A percentile compares a stretch with the other conserved stretches of the same genome.
Evolutionary conservation across 2,888 invertebrate genomes (phyloP).

Genomic region (Oscheius onirici): DNA sequence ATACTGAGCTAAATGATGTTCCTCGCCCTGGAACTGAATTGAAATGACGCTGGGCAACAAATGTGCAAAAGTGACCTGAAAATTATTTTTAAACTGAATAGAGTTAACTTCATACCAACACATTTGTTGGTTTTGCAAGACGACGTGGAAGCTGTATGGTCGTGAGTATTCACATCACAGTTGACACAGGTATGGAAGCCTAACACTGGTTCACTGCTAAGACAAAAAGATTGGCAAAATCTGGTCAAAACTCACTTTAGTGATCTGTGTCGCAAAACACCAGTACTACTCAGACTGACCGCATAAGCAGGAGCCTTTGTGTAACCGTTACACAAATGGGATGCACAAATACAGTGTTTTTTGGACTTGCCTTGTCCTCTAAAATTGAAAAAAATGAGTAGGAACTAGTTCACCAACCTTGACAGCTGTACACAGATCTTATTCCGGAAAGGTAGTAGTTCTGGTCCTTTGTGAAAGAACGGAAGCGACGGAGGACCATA

Average conservation of each 20-base stretch:
- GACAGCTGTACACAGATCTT: constrained; percentile 67
- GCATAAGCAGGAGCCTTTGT: neutral
- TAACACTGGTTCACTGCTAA: constrained; percentile 18
- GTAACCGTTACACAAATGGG: constrained; percentile 49
- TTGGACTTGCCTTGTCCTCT: constrained; percentile 57
- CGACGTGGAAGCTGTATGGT: constrained; percentile 58
- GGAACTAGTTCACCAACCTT: constrained; percentile 40
- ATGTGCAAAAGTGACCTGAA: constrained; percentile 66
- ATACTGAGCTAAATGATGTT: constrained; percentile 41
- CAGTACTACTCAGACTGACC: constrained; percentile 31
- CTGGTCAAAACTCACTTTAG: constrained; percentile 32
- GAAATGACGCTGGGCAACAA: constrained; percentile 57
- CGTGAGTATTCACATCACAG: constrained; percentile 66
- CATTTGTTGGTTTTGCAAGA: constrained; percentile 64
- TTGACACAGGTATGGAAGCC: constrained; percentile 56
- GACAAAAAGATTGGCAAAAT: neutral
- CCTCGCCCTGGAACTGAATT: constrained; percentile 10
- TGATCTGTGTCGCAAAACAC: constrained; percentile 44
- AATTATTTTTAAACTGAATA: neutral
- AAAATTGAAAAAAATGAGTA: constrained; percentile 11
- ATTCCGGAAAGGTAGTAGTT: constrained; percentile 58
- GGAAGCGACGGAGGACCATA: constrained; percentile 69
- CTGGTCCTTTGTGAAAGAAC: constrained; percentile 65
- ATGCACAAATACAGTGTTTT: constrained; percentile 67
- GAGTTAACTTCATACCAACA: constrained; percentile 39